A percentile compares a stretch with the other conserved stretches of the same genome.
phyloP scores from a whole-genome alignment of 1,140 invertebrate genomes.

The Agraylea sexmaculata region DNA sequence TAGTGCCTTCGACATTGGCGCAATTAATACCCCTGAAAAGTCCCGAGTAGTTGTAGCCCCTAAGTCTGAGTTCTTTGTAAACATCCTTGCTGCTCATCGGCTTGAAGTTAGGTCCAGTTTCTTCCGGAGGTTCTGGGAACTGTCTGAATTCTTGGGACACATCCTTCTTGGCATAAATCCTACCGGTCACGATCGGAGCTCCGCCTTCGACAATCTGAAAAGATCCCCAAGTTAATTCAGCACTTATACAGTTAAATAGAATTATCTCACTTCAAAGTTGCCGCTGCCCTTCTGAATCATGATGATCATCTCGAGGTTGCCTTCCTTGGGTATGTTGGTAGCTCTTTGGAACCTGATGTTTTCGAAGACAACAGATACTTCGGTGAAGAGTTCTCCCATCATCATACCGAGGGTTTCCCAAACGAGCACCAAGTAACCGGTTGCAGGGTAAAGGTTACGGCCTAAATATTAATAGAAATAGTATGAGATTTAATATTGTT shows the following conservation, averaged over 20 bases:
- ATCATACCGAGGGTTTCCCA: conserved; percentile 82
- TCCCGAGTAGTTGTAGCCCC: conserved; percentile 86
- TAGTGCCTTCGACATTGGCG: conserved; percentile 34
- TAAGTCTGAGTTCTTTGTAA: conserved; percentile 82
- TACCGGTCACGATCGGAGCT: conserved; percentile 65
- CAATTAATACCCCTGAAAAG: conserved; percentile 55
- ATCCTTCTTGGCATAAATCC: conserved; percentile 42
- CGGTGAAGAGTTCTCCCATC: conserved; percentile 53
- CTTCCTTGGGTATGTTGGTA: conserved; percentile 62
- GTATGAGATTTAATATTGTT: no score
- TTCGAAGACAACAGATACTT: conserved; percentile 75
- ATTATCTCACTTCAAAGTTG: conserved; percentile 58
- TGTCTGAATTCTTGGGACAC: conserved; percentile 35
- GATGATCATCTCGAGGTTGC: conserved; percentile 60
- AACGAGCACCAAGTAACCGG: conserved; percentile 71
- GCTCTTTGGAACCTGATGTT: conserved; percentile 75
- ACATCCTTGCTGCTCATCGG: conserved; percentile 58
- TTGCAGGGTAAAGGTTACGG: conserved; percentile 78
- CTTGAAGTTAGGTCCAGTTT: conserved; percentile 35
- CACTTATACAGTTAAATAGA: conserved; percentile 10
- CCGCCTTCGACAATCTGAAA: conserved; percentile 62
- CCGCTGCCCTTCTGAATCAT: conserved; percentile 74
- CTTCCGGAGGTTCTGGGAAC: conserved; percentile 30
- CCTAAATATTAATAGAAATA: no score
- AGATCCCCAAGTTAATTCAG: conserved; percentile 2